Evolutionary conservation across 2,888 invertebrate genomes (phyloP), one percentile per base, ranked within the genome.

Genomic region (Amblyjoppa fuscipennis): DNA sequence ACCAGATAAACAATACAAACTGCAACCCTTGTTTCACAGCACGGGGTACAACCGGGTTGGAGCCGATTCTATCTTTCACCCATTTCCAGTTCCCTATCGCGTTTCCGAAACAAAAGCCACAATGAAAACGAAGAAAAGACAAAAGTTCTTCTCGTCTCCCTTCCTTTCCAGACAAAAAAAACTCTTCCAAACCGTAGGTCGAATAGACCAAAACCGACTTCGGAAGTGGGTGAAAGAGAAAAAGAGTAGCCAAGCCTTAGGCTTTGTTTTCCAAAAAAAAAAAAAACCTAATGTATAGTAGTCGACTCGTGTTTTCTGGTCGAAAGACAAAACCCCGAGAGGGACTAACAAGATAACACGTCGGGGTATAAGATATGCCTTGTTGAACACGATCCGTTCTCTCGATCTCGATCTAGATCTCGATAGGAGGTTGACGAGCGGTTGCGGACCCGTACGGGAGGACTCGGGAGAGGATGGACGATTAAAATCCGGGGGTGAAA

Each of bases 361-460:
- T 66, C 64, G 75, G 45, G 64, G 69, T 56, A 85, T 83, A 68
- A 83, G 85, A 81, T 85, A 83, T 64, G 68, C 80, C 85, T 73
- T 85, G 85, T 85, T 85, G 83, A 85, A 85, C 85, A 83, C 83
- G 85, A 83, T 85, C 83, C 80, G 83, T 77, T 13, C 74, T 80
- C 83, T 70, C 70, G 80, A 85, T 85, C 85, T 76, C 80, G 77
- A 83, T 85, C 83, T 80, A 80, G 76, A 85, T 85, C 85, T 83
- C 80, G 80, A 85, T 85, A 76, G 41, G 59, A 53, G 83, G 77
- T 81, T 85, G 85, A 83, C 85, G 85, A 85, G 75, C 68, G 66
- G 76, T 77, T 28, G 69, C 53, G 77, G 81, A 73, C 77, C 77
- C 7, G 38, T 51, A 11, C 34, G 49, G 5, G 41, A 38, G 16